Evolutionary conservation across 2,797 vertebrate genomes (phyloP).

Genomic region (Darevskia mixta): DNA sequence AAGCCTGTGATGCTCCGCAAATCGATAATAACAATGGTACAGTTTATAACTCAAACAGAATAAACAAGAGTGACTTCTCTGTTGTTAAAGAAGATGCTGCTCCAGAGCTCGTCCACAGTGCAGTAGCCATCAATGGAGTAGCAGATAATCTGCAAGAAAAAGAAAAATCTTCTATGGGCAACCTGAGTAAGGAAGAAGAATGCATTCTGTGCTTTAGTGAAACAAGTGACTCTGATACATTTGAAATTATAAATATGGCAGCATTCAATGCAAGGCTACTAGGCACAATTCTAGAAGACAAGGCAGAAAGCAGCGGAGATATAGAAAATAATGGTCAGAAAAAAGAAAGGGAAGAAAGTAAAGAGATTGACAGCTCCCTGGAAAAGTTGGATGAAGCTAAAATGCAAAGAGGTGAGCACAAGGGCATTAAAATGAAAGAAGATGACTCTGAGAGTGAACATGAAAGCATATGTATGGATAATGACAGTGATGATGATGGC

Average conservation of each 20-base stretch:
- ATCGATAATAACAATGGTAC: constrained; percentile 49
- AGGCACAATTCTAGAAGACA: constrained; percentile 44
- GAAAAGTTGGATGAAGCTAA: neutral
- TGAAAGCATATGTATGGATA: constrained; percentile 54
- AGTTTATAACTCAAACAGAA: constrained; percentile 54
- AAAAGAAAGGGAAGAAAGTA: constrained; percentile 33
- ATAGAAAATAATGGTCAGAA: constrained; percentile 45
- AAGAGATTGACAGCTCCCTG: constrained; percentile 36
- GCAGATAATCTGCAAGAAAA: constrained; percentile 22
- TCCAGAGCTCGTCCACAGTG: constrained; percentile 38
- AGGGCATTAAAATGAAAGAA: constrained; percentile 58
- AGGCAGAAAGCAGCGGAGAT: constrained; percentile 37
- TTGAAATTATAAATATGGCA: constrained; percentile 16
- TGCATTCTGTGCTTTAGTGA: constrained; percentile 16
- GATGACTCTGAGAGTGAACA: constrained; percentile 43
- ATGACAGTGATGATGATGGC: constrained; percentile 25
- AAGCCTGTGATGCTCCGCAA: constrained; percentile 68
- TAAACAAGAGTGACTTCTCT: constrained; percentile 59
- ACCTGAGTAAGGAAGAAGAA: constrained; percentile 42
- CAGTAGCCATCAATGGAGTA: constrained; percentile 29
- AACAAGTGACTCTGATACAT: neutral
- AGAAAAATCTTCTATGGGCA: constrained; percentile 43
- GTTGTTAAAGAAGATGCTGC: constrained; percentile 39
- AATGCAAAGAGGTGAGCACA: constrained; percentile 30
- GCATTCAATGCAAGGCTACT: constrained; percentile 24